Conservation (phyloP, 2,888 invertebrate genomes). For the Caenorhabditis panamensis region DNA sequence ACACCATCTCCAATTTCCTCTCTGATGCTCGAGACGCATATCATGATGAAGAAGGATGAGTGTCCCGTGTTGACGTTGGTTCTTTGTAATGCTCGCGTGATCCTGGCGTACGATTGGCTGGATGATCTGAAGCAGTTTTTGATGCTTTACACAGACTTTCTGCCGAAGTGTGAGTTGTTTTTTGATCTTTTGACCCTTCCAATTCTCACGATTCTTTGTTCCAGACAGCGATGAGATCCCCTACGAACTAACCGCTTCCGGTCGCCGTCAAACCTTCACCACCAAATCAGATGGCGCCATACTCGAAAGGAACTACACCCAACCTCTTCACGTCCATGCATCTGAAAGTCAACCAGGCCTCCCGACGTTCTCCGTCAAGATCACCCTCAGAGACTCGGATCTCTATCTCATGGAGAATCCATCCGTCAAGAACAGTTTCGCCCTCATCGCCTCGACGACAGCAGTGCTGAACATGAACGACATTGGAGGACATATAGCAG, state of each 20-base stretch:
- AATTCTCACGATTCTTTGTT: background rate
- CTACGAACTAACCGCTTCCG: constrained; percentile 11
- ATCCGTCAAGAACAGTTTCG: constrained; percentile 91
- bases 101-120: constrained; percentile 79
- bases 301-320: constrained; percentile 32
- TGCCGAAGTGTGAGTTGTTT: constrained; percentile 63
- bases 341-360: background rate
- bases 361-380: constrained; percentile 63
- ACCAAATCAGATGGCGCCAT: constrained; percentile 36
- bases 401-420: constrained; percentile 94
- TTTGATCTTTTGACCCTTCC: background rate
- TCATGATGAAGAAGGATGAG: constrained; percentile 77
- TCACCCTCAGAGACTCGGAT: constrained; percentile 88
- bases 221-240: constrained; percentile 50
- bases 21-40: constrained; percentile 76
- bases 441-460: constrained; percentile 86
- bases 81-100: constrained; percentile 75
- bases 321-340: constrained; percentile 1
- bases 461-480: constrained; percentile 77
- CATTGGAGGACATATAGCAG: constrained; percentile 68
- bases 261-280: constrained; percentile 28
- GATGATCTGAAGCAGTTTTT: constrained; percentile 76
- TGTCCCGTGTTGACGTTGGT: constrained; percentile 77
- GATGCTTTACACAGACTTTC: constrained; percentile 72
- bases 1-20: constrained; percentile 24